Evolutionary conservation across 2,113 vertebrate species (phyloP).

Genomic region (Megaptera novaeangliae): DNA sequence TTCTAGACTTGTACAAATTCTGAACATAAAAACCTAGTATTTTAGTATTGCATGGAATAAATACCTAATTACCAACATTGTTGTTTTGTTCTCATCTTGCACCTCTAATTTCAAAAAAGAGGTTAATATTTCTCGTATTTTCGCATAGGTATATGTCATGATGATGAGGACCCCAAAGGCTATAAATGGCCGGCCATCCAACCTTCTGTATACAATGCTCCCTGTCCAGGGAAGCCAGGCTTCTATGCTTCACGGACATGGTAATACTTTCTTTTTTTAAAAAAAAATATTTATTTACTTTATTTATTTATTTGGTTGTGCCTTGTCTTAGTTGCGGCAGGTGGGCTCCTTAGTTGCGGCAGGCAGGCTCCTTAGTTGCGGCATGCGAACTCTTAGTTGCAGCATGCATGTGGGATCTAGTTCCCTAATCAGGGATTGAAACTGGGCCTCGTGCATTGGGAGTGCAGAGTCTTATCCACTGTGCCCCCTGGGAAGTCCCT

Average conservation of each 20-base stretch:
- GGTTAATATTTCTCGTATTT: not conserved
- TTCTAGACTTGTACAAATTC: not conserved
- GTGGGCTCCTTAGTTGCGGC: too few relatives aligned
- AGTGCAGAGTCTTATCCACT: too few relatives aligned
- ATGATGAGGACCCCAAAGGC: conserved; percentile 79
- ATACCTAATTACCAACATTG: not conserved
- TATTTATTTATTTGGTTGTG: too few relatives aligned
- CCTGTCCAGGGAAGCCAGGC: conserved; percentile 86
- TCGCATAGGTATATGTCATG: conserved; percentile 83
- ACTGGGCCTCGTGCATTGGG: too few relatives aligned
- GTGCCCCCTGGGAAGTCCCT: not conserved
- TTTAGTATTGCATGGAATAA: not conserved
- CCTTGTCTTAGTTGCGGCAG: too few relatives aligned
- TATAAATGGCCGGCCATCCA: conserved; percentile 86
- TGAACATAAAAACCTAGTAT: not conserved
- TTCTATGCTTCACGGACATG: conserved; percentile 87
- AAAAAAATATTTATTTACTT: too few relatives aligned
- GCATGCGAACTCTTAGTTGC: too few relatives aligned
- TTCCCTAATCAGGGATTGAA: too few relatives aligned
- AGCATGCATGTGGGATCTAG: too few relatives aligned
- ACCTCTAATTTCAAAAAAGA: not conserved
- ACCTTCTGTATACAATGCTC: conserved; percentile 78
- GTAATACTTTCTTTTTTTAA: conserved; percentile 76
- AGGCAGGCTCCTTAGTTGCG: too few relatives aligned
- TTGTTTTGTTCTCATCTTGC: not conserved